phyloP scores from a whole-genome alignment of 2,797 vertebrate species.

The Urophycis tenuis region DNA sequence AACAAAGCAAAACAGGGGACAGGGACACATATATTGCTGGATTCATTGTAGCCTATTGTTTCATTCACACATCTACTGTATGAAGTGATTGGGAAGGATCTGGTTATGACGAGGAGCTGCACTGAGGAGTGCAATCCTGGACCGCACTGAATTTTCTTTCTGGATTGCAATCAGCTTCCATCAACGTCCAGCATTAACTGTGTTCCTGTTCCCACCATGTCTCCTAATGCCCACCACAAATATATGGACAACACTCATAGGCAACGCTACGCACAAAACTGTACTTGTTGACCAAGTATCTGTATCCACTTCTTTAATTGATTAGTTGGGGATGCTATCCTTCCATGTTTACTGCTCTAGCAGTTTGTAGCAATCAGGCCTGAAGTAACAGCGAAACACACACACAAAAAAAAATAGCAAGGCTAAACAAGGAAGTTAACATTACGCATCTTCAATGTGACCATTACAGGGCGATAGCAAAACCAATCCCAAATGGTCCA shows the following conservation, averaged over 20 bases:
- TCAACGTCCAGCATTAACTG: conserved; percentile 27
- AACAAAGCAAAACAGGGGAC: no score
- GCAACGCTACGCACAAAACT: conserved; percentile 19
- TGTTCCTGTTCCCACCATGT: conserved; percentile 53
- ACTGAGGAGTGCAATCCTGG: neutral
- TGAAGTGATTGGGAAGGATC: neutral
- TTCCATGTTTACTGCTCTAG: neutral
- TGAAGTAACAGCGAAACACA: no score
- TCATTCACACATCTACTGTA: conserved; percentile 4
- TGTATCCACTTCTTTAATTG: neutral
- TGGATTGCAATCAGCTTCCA: neutral
- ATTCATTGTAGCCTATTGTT: conserved; percentile 11
- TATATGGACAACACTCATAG: conserved; percentile 35
- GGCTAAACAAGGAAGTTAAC: no score
- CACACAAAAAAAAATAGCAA: no score
- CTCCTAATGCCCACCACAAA: conserved; percentile 20
- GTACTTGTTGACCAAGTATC: neutral
- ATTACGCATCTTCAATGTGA: no score
- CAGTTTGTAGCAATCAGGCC: no score
- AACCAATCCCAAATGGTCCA: no score
- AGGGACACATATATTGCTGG: conserved; percentile 49
- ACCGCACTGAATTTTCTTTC: neutral
- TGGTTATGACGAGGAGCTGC: neutral
- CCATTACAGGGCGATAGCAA: no score
- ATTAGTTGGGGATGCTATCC: neutral